Evolutionary conservation across 2,797 vertebrate species (phyloP).

Genomic region (Poecilia wingei): DNA sequence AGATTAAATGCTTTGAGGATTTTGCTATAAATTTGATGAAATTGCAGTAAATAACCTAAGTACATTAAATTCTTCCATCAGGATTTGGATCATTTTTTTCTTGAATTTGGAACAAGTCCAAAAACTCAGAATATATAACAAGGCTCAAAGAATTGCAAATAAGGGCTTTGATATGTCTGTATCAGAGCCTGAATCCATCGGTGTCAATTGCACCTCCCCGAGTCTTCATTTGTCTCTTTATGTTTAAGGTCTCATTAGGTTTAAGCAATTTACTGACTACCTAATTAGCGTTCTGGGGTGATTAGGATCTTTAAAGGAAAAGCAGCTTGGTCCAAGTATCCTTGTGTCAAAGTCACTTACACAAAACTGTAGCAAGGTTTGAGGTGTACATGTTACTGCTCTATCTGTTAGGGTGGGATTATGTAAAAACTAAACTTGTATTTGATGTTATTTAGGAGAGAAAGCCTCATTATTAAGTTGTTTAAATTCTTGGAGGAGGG

Average conservation of each 20-base stretch:
- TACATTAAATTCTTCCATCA: neutral
- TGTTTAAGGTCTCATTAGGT: slow-evolving; percentile 1
- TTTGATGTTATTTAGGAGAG: neutral
- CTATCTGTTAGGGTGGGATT: neutral
- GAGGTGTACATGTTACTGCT: neutral
- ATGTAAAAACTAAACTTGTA: neutral
- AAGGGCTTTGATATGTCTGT: neutral
- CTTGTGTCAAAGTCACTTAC: neutral
- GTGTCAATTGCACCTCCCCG: neutral
- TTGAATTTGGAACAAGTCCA: neutral
- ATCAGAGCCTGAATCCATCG: neutral
- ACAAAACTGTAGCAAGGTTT: neutral
- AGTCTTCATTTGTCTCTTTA: slow-evolving; percentile 2
- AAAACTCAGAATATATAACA: neutral
- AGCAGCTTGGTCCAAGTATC: neutral
- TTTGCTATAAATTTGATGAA: neutral
- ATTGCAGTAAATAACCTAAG: neutral
- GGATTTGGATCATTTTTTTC: neutral
- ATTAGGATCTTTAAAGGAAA: slow-evolving; percentile 4
- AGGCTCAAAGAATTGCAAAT: neutral
- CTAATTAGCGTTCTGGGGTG: neutral
- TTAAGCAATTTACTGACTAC: slow-evolving; percentile 3
- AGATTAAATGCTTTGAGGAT: neutral
- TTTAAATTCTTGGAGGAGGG: neutral
- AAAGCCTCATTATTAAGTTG: neutral